These are phyloP conservation scores for Haemorhous mexicanus DNA, from an alignment of 2,113 vertebrate species.

Conservation along the genomic window DNA sequence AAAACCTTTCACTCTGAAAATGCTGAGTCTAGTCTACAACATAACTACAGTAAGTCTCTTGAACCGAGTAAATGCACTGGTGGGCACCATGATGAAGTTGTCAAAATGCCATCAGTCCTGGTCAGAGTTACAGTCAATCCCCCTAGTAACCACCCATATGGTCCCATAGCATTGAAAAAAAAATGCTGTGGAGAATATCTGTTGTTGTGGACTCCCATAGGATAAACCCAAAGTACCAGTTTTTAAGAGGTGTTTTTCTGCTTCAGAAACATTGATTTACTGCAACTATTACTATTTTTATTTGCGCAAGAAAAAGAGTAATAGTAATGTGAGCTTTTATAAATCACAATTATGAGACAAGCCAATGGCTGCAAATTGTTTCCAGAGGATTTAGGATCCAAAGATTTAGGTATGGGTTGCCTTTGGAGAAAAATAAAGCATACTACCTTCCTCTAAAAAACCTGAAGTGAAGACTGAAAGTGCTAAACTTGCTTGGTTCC, in stretches of 20 bases:
- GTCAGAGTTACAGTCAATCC: not conserved
- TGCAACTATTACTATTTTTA: not conserved
- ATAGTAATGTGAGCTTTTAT: not conserved
- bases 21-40: not conserved
- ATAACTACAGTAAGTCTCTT: not conserved
- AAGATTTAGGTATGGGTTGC: not conserved
- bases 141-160: not conserved
- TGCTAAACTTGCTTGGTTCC: not conserved
- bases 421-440: not conserved
- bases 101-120: not conserved
- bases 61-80: not conserved
- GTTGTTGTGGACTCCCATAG: not conserved
- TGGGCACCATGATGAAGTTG: not conserved
- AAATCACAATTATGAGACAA: not conserved
- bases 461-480: not conserved
- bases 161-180: not conserved
- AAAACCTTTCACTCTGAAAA: not conserved
- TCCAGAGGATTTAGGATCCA: not conserved
- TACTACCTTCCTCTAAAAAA: not conserved
- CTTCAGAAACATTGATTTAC: not conserved
- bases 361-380: not conserved
- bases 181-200: not conserved
- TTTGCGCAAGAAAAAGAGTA: accelerated
- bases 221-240: not conserved
- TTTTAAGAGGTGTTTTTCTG: not conserved